phyloP scores from a whole-genome alignment of 2,113 vertebrate species.

The Eira barbara region DNA sequence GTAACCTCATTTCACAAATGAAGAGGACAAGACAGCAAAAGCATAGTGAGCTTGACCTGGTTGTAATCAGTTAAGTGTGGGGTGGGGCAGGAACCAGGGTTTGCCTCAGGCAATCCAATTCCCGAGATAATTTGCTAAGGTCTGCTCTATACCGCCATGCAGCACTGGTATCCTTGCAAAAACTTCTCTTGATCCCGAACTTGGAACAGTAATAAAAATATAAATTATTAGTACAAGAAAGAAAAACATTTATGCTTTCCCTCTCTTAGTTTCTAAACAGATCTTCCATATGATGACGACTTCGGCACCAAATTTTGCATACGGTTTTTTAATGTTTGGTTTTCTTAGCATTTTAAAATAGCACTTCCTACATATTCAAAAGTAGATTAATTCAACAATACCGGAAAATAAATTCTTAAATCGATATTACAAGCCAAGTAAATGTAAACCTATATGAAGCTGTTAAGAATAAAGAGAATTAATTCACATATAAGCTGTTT shows the following conservation, averaged over 20 bases:
- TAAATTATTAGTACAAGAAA: not conserved
- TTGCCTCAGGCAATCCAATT: not conserved
- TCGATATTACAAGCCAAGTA: not conserved
- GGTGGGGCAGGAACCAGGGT: not conserved
- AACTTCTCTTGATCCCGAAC: conserved; percentile 12
- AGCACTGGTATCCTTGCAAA: not conserved
- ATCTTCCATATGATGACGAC: not conserved
- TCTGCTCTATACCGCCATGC: not conserved
- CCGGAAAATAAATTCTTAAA: conserved; percentile 12
- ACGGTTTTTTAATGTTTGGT: not conserved
- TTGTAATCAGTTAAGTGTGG: not conserved
- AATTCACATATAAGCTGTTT: not conserved
- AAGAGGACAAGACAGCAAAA: not conserved
- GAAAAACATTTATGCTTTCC: not conserved
- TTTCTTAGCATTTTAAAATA: conserved; percentile 39
- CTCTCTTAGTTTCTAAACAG: not conserved
- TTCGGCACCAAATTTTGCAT: not conserved
- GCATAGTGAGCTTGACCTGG: not conserved
- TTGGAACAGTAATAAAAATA: not conserved
- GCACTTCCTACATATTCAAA: not conserved
- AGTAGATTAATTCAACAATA: not conserved
- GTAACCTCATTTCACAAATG: not conserved
- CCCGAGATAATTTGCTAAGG: not conserved
- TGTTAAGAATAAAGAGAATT: not conserved
- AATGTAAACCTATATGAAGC: not conserved